These are phyloP conservation scores for Myiotriccus ornatus DNA, from an alignment of 2,797 vertebrate species.

Conservation along the genomic window DNA sequence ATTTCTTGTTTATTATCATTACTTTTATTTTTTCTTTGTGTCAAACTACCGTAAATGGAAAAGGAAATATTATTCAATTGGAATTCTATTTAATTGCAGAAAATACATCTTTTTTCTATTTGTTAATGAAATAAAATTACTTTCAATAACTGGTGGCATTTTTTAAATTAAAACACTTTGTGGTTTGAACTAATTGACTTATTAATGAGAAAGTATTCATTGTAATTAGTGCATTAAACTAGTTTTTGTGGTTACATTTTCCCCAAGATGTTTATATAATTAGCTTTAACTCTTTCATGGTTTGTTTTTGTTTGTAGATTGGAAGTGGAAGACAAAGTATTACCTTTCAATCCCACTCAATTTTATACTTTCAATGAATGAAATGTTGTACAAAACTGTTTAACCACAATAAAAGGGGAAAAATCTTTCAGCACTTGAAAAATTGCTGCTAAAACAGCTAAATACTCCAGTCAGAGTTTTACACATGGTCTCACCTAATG, in stretches of 20 bases:
- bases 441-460: neutral
- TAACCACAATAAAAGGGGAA: neutral
- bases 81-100: neutral
- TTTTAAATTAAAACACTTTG: neutral
- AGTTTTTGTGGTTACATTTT: neutral
- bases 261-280: neutral
- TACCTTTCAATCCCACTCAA: neutral
- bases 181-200: neutral
- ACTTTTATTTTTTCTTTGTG: neutral
- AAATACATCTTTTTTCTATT: neutral
- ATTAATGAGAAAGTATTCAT: neutral
- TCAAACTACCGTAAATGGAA: neutral
- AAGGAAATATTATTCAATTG: neutral
- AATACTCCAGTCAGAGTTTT: neutral
- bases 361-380: neutral
- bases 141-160: neutral
- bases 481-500: neutral
- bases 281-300: neutral
- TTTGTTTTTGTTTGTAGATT: neutral
- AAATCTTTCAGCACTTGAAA: neutral
- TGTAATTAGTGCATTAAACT: neutral
- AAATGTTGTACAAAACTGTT: neutral
- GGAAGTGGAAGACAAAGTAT: neutral
- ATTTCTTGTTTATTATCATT: neutral
- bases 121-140: neutral